phyloP scores from a whole-genome alignment of 2,797 vertebrate genomes.

The Pseudocheirus occidentalis region DNA sequence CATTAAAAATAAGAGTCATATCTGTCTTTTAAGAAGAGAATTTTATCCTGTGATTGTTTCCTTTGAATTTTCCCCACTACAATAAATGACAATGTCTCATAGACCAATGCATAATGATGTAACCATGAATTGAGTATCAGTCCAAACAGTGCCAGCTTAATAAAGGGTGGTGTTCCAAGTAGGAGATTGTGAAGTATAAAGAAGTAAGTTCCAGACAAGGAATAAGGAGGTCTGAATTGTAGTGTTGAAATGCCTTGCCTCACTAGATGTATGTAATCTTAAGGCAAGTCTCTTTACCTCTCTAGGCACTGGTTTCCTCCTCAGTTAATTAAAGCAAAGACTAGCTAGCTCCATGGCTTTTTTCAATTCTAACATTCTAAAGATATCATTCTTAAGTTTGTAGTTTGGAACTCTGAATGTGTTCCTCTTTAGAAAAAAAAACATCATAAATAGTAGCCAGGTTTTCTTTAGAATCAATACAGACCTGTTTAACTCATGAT shows the following conservation, averaged over 20 bases:
- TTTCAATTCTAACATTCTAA: background rate
- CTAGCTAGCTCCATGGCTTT: background rate
- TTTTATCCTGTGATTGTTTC: background rate
- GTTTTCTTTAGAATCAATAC: background rate
- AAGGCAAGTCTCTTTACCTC: background rate
- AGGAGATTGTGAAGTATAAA: background rate
- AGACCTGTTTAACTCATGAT: background rate
- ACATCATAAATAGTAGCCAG: background rate
- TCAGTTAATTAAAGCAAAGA: background rate
- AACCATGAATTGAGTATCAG: background rate
- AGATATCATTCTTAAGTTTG: too few relatives aligned
- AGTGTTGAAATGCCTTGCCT: background rate
- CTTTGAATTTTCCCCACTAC: background rate
- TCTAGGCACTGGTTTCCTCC: background rate
- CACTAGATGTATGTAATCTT: background rate
- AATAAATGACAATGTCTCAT: background rate
- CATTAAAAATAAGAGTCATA: background rate
- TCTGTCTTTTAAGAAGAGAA: background rate
- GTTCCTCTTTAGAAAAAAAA: background rate
- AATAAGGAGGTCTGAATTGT: background rate
- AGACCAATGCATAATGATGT: background rate
- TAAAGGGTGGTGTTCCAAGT: background rate
- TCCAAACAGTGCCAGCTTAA: background rate
- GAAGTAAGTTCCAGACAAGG: background rate
- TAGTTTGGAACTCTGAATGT: background rate